Evolutionary conservation across 2,888 invertebrate genomes (phyloP).

Genomic region (Acleris literana): DNA sequence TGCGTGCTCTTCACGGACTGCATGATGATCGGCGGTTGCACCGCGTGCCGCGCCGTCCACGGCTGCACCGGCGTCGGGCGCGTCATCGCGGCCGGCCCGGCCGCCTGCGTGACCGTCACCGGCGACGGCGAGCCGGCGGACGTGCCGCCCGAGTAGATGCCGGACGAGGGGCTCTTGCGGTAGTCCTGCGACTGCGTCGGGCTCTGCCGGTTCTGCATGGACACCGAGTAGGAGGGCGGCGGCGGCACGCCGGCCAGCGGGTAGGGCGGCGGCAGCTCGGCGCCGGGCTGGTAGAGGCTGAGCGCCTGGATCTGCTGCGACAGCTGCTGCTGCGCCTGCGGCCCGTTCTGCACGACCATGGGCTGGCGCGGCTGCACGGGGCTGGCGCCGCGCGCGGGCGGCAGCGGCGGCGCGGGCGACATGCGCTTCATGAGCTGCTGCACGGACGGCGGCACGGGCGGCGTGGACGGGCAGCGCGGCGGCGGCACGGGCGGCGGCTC

Average conservation of each 20-base stretch:
- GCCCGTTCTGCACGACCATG: conserved; percentile 92
- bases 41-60: conserved; percentile 93
- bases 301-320: conserved; percentile 95
- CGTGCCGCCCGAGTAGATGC: conserved; percentile 92
- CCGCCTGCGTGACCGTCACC: conserved; percentile 87
- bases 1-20: conserved; percentile 98
- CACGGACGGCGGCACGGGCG: conserved; percentile 86
- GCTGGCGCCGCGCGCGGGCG: conserved; percentile 88
- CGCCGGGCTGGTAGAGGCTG: conserved; percentile 87
- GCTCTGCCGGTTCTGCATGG: conserved; percentile 93
- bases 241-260: conserved; percentile 86
- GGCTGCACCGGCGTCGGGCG: conserved; percentile 92
- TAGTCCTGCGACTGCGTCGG: conserved; percentile 92
- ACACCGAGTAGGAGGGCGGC: conserved; percentile 93
- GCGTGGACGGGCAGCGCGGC: conserved; percentile 87
- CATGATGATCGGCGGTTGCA: conserved; percentile 97
- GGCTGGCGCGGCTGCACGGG: conserved; percentile 89
- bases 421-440: conserved; percentile 84
- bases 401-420: conserved; percentile 85
- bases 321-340: conserved; percentile 92
- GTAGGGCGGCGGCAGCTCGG: conserved; percentile 88
- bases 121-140: conserved; percentile 94
- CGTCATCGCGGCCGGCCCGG: conserved; percentile 86
- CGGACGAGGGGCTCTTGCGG: conserved; percentile 93
- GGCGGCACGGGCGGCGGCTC: conserved; percentile 90